Conservation (phyloP, 1,140 invertebrate species). For the Trachelipus rathkii region DNA sequence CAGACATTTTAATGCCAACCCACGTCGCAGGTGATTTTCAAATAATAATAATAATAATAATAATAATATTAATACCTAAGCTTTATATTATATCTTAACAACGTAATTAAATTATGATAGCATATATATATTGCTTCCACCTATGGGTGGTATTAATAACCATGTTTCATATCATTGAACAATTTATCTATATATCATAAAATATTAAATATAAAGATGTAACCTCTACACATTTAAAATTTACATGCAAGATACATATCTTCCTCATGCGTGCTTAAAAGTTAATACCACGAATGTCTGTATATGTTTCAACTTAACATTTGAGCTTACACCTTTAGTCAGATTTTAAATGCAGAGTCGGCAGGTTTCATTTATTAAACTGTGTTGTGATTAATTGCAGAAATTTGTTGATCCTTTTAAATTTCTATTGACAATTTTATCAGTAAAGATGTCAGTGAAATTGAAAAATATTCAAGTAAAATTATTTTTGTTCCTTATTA, state of each 20-base stretch:
- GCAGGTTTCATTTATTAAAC: background rate
- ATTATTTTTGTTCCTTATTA: slow-evolving; percentile 30
- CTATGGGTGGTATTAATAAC: too few relatives aligned
- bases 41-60: too few relatives aligned
- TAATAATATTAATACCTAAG: background rate
- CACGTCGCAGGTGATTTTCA: too few relatives aligned
- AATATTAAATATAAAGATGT: too few relatives aligned
- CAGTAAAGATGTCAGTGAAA: background rate
- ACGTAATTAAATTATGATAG: background rate
- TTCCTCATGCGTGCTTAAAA: too few relatives aligned
- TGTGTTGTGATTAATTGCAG: background rate
- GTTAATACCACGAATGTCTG: too few relatives aligned
- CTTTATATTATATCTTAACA: background rate
- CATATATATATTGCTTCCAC: background rate
- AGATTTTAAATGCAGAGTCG: background rate
- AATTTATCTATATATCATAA: too few relatives aligned
- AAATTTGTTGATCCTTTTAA: background rate
- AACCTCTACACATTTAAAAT: too few relatives aligned
- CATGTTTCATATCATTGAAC: too few relatives aligned
- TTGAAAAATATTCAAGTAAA: background rate
- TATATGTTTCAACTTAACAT: too few relatives aligned
- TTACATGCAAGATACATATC: too few relatives aligned
- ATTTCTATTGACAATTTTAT: background rate
- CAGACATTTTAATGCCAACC: too few relatives aligned
- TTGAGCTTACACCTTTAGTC: background rate